These are phyloP conservation scores for Steatocranus sp. DNA, from an alignment of 2,797 vertebrate species.

Conservation along the genomic window DNA sequence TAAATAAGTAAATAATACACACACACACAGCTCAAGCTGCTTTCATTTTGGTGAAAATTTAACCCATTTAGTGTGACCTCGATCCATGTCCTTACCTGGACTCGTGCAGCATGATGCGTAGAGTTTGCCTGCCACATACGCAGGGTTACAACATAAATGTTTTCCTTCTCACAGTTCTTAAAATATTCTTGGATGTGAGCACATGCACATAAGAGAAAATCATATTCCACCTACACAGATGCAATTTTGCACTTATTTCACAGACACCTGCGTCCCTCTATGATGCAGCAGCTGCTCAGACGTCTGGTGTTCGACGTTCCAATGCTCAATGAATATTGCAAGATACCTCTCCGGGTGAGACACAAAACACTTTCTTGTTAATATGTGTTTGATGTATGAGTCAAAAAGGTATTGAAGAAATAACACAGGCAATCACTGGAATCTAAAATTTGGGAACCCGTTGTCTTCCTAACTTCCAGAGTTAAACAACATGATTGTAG, in stretches of 20 bases:
- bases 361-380: not conserved
- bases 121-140: not conserved
- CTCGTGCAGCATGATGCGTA: not conserved
- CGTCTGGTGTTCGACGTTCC: constrained; percentile 98
- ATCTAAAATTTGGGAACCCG: not conserved
- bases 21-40: not conserved
- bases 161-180: not conserved
- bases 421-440: not conserved
- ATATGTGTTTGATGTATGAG: not conserved
- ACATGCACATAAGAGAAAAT: not conserved
- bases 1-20: no score
- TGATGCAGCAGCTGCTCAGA: constrained; percentile 94
- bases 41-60: not conserved
- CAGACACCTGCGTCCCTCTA: constrained; percentile 92
- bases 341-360: constrained; percentile 90
- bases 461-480: not conserved
- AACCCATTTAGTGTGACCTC: not conserved
- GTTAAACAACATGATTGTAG: not conserved
- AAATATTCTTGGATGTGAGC: not conserved
- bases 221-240: not conserved
- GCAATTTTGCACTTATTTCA: not conserved
- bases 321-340: constrained; percentile 91
- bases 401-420: not conserved
- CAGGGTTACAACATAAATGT: not conserved
- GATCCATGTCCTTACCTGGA: not conserved